Evolutionary conservation across 2,113 vertebrate species (phyloP).

Genomic region (Amazona guildingii): DNA sequence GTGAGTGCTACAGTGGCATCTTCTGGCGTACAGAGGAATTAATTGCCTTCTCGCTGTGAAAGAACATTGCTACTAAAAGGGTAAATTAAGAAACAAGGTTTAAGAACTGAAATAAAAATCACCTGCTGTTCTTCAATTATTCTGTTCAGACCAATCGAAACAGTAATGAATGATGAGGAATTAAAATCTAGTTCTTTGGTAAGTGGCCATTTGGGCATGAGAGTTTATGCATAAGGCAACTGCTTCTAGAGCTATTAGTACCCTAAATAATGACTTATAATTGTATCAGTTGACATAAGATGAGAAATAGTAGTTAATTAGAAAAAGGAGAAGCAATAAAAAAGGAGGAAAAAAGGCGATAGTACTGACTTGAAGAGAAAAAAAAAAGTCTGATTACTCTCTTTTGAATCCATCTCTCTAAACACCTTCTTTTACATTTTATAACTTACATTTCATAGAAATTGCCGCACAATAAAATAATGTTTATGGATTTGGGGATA

Average conservation of each 20-base stretch:
- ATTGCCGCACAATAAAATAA: neutral
- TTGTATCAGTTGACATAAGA: neutral
- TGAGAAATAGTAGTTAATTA: conserved; percentile 4
- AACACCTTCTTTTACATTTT: neutral
- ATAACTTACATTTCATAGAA: neutral
- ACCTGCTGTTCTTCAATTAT: neutral
- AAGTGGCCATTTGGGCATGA: neutral
- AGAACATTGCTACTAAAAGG: neutral
- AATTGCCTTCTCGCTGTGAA: neutral
- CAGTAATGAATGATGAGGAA: neutral
- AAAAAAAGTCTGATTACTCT: neutral
- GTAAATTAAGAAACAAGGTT: neutral
- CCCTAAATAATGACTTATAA: neutral
- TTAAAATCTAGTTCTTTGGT: neutral
- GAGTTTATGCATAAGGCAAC: neutral
- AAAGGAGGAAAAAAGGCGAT: neutral
- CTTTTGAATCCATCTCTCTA: neutral
- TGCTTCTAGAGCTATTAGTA: neutral
- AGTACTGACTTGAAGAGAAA: neutral
- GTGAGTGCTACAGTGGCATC: conserved; percentile 69
- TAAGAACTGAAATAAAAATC: neutral
- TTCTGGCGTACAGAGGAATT: conserved; percentile 58
- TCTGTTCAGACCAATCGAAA: neutral
- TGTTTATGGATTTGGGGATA: neutral
- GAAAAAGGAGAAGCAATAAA: neutral